phyloP scores from a whole-genome alignment of 2,888 invertebrate species.

The Heliconius erato region DNA sequence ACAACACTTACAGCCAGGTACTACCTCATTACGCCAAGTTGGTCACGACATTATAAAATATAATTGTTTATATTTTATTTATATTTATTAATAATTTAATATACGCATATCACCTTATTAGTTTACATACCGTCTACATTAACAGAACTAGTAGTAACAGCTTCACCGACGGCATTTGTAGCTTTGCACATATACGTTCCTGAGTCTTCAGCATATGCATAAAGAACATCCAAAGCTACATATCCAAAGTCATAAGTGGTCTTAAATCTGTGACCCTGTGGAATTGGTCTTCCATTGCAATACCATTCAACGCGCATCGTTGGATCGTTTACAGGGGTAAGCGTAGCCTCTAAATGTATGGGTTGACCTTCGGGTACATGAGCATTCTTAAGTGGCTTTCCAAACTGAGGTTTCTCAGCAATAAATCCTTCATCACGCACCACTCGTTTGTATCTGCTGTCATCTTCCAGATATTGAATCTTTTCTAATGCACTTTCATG shows the following conservation, averaged over 20 bases:
- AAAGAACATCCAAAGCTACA: constrained; percentile 97
- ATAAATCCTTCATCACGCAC: constrained; percentile 90
- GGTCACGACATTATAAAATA: no score
- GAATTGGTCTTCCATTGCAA: constrained; percentile 96
- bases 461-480: constrained; percentile 96
- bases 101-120: background rate
- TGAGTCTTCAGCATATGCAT: constrained; percentile 98
- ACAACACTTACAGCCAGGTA: no score
- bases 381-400: constrained; percentile 94
- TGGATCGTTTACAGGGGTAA: constrained; percentile 98
- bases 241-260: constrained; percentile 99
- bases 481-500: constrained; percentile 97
- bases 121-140: constrained; percentile 91
- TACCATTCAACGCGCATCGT: constrained; percentile 99
- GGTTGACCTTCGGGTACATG: constrained; percentile 94
- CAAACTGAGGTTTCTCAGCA: constrained; percentile 95
- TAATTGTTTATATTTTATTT: no score
- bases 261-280: constrained; percentile 97
- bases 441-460: constrained; percentile 90
- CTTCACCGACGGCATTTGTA: constrained; percentile 97
- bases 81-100: no score
- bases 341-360: constrained; percentile 96
- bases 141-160: constrained; percentile 96
- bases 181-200: constrained; percentile 99
- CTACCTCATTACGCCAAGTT: no score